Conservation (phyloP, 2,797 vertebrate species). For the Heterohyrax brucei region DNA sequence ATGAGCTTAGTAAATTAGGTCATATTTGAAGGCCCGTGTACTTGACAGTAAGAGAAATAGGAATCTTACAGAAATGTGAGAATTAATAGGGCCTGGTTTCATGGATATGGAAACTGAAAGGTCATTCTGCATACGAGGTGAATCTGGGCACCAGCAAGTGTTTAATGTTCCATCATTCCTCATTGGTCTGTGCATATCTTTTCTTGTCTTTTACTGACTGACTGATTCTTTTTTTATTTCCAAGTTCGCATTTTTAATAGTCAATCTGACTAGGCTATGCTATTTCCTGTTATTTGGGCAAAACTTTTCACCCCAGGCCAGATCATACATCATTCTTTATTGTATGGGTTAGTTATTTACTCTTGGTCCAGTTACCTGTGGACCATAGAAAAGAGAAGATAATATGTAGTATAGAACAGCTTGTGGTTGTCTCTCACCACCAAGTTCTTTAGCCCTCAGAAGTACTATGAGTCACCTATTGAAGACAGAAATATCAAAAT, state of each 20-base stretch:
- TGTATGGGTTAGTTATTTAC: not conserved
- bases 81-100: not conserved
- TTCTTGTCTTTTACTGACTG: not conserved
- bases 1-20: not conserved
- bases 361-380: not conserved
- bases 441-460: not conserved
- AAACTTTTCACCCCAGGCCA: not conserved
- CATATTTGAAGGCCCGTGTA: not conserved
- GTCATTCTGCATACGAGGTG: not conserved
- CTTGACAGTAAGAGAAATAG: not conserved
- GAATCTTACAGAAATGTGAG: not conserved
- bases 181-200: not conserved
- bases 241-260: not conserved
- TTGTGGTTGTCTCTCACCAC: not conserved
- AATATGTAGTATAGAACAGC: not conserved
- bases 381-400: not conserved
- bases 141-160: not conserved
- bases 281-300: not conserved
- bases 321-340: not conserved
- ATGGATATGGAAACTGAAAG: not conserved
- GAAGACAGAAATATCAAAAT: not conserved
- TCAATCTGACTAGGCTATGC: not conserved
- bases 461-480: not conserved
- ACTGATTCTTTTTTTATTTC: not conserved
- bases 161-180: not conserved